Base-by-base conservation (phyloP, 2,797 vertebrate genomes). In the Miichthys miiuy region DNA sequence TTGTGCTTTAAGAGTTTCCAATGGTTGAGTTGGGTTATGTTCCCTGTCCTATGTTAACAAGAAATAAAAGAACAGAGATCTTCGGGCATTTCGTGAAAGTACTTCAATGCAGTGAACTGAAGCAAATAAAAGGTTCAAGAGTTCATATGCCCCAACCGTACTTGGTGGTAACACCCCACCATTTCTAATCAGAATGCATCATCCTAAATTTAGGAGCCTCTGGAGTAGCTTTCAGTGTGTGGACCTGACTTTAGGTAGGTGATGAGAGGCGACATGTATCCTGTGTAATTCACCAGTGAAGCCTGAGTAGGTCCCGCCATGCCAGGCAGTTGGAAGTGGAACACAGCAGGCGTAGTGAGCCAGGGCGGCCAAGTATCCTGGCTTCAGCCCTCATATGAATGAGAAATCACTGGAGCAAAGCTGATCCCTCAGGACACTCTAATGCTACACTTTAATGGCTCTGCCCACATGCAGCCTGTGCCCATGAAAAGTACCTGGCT, bases 361-460 rank as follows among this genome's bases (percentile, higher is more conserved):
- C 63, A 51, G 48, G n/a, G 63, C 23, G 67, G 51, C 62, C 52
- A 42, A 21, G 62, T 10, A 61, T 71, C 21, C 68, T 13, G 44
- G 54, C 63, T 38, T 55, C 27, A 27, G 51, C 48, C 41, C 50
- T 61, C 30, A n/a, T 62, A 41, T 67, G 65, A 74, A 75, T 78
- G 72, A 30, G 47, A 64, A 89, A 58, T 50, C 25, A 74, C 20
- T 62, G 79, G 80, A 71, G 73, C 85, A 69, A 34, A 70, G 72
- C 79, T 67, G 73, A 86, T 84, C 72, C 82, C 60, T 62, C 14
- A 16, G 67, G 83, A 83, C 78, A 30, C 52, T 47, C 30, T 54
- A 72, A 67, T 73, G 55, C 58, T 67, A 80, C 4, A 58, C 65
- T 83, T 51, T 74, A 77, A 46, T 25, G 83, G 42, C 75, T 13